phyloP scores from a whole-genome alignment of 1,140 invertebrate species.

The Vanessa tameamea region DNA sequence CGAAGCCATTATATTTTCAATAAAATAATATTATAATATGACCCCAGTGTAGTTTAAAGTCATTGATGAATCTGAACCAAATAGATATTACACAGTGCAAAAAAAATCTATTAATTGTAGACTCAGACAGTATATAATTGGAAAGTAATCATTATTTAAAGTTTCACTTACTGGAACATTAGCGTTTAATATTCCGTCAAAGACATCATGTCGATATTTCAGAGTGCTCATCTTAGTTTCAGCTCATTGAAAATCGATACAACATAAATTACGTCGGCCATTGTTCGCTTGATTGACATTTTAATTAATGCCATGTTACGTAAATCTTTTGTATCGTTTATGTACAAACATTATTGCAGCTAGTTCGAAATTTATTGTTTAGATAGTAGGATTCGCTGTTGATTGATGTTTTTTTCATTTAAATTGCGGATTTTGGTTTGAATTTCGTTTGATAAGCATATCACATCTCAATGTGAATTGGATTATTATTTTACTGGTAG shows the following conservation, averaged over 20 bases:
- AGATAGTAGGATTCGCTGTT: not conserved
- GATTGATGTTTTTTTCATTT: not conserved
- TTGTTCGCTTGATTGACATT: constrained; percentile 19
- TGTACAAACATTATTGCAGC: constrained; percentile 6
- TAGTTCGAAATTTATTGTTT: constrained; percentile 12
- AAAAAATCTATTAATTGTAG: not conserved
- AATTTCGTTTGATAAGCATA: too few species aligned
- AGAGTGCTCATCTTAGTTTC: constrained; percentile 10
- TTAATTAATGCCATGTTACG: constrained; percentile 18
- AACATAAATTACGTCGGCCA: not conserved
- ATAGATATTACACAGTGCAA: too few species aligned
- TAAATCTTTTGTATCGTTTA: constrained; percentile 11
- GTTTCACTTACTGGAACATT: not conserved
- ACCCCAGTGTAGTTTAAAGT: too few species aligned
- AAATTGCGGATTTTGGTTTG: too few species aligned
- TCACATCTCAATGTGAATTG: too few species aligned
- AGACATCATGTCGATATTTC: constrained; percentile 8
- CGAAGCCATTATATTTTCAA: too few species aligned
- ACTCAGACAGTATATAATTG: not conserved
- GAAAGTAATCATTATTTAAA: not conserved
- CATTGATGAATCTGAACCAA: too few species aligned
- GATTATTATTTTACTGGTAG: too few species aligned
- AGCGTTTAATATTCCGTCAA: not conserved
- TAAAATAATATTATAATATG: too few species aligned
- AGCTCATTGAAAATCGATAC: constrained; percentile 16